A percentile compares a stretch with the other conserved stretches of the same genome.
Conservation (phyloP, 2,113 vertebrate species). For the Phylloscopus trochiloides region DNA sequence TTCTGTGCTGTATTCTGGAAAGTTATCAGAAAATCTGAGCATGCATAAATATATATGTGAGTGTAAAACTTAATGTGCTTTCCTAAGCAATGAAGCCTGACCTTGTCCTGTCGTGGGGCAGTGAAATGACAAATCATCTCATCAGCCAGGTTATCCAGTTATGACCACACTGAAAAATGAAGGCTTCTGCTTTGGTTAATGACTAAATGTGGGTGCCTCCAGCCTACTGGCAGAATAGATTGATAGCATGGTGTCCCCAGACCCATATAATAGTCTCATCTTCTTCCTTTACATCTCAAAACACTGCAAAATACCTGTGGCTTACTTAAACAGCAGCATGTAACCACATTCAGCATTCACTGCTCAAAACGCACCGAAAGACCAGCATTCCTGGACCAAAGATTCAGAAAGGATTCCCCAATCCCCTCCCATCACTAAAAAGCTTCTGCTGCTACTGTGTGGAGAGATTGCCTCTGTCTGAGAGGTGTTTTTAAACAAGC, state of each 20-base stretch:
- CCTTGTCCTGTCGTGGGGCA: slow-evolving; percentile 54
- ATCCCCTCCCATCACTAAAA: neutral
- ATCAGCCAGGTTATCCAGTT: slow-evolving; percentile 64
- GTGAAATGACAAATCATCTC: slow-evolving; percentile 66
- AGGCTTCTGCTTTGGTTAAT: slow-evolving; percentile 64
- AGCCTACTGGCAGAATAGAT: slow-evolving; percentile 19
- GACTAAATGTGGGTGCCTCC: slow-evolving; percentile 35
- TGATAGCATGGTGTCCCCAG: slow-evolving; percentile 11
- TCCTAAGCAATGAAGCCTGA: slow-evolving; percentile 59
- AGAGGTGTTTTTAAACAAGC: neutral
- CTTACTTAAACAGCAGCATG: neutral
- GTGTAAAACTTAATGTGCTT: slow-evolving; percentile 31
- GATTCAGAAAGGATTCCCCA: neutral
- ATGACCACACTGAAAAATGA: slow-evolving; percentile 67
- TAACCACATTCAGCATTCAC: neutral
- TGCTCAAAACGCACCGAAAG: neutral
- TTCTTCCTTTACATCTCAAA: neutral
- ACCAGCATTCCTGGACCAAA: neutral
- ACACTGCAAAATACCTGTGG: neutral
- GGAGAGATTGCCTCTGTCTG: neutral
- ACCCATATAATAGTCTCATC: neutral
- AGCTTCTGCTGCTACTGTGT: neutral
- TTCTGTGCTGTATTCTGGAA: neutral
- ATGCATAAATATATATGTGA: neutral
- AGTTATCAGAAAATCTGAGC: neutral